A percentile compares a stretch with the other conserved stretches of the same genome.
Evolutionary conservation across 2,113 vertebrate genomes (phyloP).

Genomic region (Rhabdomys dilectus): DNA sequence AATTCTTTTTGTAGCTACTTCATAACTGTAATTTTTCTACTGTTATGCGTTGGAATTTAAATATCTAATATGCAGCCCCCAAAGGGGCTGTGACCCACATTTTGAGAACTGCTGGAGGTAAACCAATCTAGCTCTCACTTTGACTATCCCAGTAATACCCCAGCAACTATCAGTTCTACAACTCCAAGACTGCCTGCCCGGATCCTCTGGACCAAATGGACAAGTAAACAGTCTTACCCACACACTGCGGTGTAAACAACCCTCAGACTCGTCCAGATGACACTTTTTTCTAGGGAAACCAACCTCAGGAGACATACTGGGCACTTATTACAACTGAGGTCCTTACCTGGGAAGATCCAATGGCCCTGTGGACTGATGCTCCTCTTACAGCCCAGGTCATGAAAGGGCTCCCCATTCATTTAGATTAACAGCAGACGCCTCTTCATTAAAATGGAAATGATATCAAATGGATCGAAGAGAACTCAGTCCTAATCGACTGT

Average conservation of each 20-base stretch:
- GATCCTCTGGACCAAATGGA: background rate
- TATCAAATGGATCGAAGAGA: background rate
- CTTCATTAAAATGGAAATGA: background rate
- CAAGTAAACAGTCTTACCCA: background rate
- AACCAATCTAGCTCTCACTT: background rate
- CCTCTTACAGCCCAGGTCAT: background rate
- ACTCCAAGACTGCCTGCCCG: background rate
- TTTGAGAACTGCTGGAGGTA: background rate
- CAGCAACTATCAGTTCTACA: background rate
- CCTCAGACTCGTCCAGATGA: background rate
- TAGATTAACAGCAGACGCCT: background rate
- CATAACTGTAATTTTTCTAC: background rate
- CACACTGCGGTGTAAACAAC: background rate
- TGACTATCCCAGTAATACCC: background rate
- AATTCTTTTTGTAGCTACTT: background rate
- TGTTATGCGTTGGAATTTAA: background rate
- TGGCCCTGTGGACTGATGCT: background rate
- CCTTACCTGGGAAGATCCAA: background rate
- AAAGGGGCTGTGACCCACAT: background rate
- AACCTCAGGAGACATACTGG: background rate
- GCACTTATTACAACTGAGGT: background rate
- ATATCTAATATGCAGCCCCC: background rate
- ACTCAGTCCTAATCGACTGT: background rate
- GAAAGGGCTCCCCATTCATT: background rate
- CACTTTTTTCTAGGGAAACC: background rate